Evolutionary conservation across 2,888 invertebrate genomes (phyloP).

Genomic region (Philaethria dido): DNA sequence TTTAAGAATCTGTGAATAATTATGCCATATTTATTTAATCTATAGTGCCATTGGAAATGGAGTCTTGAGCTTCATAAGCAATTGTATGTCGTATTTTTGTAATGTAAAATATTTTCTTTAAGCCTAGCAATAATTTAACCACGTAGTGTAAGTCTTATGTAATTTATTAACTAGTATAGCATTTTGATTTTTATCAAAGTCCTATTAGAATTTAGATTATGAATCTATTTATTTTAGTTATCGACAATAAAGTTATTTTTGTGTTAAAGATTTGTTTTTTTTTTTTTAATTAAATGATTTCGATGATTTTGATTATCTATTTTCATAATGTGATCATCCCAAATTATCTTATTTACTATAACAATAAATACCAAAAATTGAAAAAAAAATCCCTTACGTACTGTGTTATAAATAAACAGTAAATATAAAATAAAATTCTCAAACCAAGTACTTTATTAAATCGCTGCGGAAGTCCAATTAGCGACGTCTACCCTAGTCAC

Average conservation of each 20-base stretch:
- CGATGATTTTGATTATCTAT: too few relatives aligned
- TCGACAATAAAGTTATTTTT: conserved; percentile 11
- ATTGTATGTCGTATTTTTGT: conserved; percentile 5
- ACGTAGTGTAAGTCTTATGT: conserved; percentile 1
- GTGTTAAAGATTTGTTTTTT: not conserved
- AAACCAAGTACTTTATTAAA: not conserved
- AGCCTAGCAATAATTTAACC: conserved; percentile 4
- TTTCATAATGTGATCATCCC: too few relatives aligned
- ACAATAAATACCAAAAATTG: too few relatives aligned
- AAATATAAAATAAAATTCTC: not conserved
- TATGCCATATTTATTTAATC: conserved; percentile 45
- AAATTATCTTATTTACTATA: too few relatives aligned
- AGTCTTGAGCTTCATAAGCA: conserved; percentile 6
- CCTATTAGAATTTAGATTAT: conserved; percentile 62
- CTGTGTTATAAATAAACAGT: not conserved
- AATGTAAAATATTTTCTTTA: conserved; percentile 3
- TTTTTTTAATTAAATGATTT: not conserved
- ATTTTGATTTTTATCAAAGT: conserved; percentile 53
- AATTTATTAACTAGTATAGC: conserved; percentile 34
- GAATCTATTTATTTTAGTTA: conserved; percentile 44
- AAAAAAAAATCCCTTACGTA: too few relatives aligned
- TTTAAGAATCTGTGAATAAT: conserved; percentile 46
- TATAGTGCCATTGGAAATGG: conserved; percentile 55
- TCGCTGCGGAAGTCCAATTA: conserved; percentile 27
- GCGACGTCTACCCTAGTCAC: conserved; percentile 19